Base-by-base conservation (phyloP, 2,113 vertebrate species). In the Alligator mississippiensis region DNA sequence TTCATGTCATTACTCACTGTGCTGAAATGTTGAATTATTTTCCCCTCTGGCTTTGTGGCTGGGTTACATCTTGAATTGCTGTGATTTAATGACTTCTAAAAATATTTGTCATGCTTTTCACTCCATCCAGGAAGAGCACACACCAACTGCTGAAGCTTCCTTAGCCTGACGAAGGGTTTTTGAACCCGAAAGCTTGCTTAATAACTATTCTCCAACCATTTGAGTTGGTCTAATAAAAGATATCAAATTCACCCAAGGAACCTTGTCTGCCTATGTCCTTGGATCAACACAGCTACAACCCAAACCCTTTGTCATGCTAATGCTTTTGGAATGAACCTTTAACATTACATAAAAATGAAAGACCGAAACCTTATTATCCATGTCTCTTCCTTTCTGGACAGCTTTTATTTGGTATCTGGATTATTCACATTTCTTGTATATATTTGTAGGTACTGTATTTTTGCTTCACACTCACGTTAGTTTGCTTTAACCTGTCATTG, bases 21-120 rank as follows among this genome's bases (percentile, higher is more conserved):
- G 47, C 74, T 38, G 70, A 70, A 70, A 0, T 75, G 28, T 16
- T 13, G 11, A 68, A 91, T 54, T 24, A 18, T 11, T 55, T 55
- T 88, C 21, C 47, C 64, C 16, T 54, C 75, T 93, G 80, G 88
- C 60, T 87, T 11, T 22, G 47, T 90, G 64, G 24, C 77, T 90
- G 74, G 66, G 12, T 93, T 89, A 84, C 47, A 61, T 9, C 38
- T 91, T 87, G 83, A 87, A 68, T 77, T 83, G 62, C 60, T 54
- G 11, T 60, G 72, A 68, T 58, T 89, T 76, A 79, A 66, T 74
- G 64, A 57, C 58, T 89, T 90, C 85, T 93, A 70, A 77, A 66
- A 64, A 62, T 62, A 90, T n/a, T 9, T 57, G 38, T 79, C 1
- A 2, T 0, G 0, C n/a, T 86, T 34, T 34, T 34, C 34, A 34